Evolutionary conservation across 2,113 vertebrate species (phyloP).

Genomic region (Trachemys scripta): DNA sequence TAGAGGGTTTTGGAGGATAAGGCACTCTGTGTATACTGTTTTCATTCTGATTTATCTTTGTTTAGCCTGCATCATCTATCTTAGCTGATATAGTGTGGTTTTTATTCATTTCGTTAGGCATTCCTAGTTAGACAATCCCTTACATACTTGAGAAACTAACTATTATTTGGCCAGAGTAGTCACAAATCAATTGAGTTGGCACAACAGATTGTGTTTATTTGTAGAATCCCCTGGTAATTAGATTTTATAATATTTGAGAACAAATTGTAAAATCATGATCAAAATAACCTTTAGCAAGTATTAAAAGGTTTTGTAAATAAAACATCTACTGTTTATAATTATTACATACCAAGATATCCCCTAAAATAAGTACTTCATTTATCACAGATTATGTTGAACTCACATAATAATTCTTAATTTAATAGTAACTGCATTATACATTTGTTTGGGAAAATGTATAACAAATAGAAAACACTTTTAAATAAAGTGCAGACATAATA

Average conservation of each 20-base stretch:
- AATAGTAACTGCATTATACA: not conserved
- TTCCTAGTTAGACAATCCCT: constrained; percentile 9
- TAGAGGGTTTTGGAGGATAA: not conserved
- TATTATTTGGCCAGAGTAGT: not conserved
- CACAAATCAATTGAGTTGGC: not conserved
- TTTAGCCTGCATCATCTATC: constrained; percentile 14
- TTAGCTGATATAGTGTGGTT: not conserved
- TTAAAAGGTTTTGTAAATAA: not conserved
- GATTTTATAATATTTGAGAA: constrained; percentile 13
- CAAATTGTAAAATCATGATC: not conserved
- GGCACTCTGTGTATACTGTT: not conserved
- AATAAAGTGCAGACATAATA: not conserved
- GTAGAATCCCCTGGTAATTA: not conserved
- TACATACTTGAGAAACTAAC: not conserved
- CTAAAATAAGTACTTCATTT: not conserved
- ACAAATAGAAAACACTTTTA: not conserved
- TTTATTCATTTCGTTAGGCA: not conserved
- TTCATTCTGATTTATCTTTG: constrained; percentile 35
- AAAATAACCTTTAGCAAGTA: not conserved
- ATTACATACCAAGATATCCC: not conserved
- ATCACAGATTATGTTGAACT: not conserved
- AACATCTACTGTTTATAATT: not conserved
- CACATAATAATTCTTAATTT: not conserved
- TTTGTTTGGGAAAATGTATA: not conserved
- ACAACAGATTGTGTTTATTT: not conserved